Percentiles rank a stretch among this genome's conserved stretches.
Evolutionary conservation across 92 coral and sea anemone genomes (phyloP).

Genomic region (Zoanthus sansibaricus): DNA sequence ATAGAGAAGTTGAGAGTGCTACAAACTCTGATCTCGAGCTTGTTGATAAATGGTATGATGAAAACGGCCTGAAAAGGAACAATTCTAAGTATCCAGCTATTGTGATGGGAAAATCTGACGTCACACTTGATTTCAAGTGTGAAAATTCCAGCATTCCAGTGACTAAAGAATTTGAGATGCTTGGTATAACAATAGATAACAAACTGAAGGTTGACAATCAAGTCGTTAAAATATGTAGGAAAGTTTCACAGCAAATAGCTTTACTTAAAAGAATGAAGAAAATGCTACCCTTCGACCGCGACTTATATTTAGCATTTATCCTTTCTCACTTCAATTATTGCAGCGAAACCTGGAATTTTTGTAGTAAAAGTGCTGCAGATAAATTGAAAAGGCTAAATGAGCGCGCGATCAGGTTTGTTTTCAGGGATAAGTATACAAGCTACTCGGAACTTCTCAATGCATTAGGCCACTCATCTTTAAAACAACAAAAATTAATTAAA

Average conservation of each 20-base stretch:
- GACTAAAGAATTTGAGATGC: slow-evolving; percentile 43
- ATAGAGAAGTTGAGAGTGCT: slow-evolving; percentile 8
- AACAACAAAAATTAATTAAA: slow-evolving; percentile 6
- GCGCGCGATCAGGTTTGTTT: slow-evolving; percentile 38
- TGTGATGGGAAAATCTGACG: slow-evolving; percentile 53
- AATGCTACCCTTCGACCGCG: slow-evolving; percentile 36
- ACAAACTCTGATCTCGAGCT: not conserved
- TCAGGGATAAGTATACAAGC: slow-evolving; percentile 12
- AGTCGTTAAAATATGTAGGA: slow-evolving; percentile 48
- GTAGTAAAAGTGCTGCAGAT: slow-evolving; percentile 51
- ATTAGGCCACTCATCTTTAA: slow-evolving; percentile 9
- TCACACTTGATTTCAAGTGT: slow-evolving; percentile 47
- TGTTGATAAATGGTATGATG: slow-evolving; percentile 3
- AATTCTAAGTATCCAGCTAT: slow-evolving; percentile 63
- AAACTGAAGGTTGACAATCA: slow-evolving; percentile 54
- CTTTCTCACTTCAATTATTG: slow-evolving; percentile 61
- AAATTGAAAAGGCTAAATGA: slow-evolving; percentile 52
- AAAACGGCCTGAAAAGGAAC: slow-evolving; percentile 59
- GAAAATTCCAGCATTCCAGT: slow-evolving; percentile 53
- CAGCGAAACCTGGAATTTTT: slow-evolving; percentile 60
- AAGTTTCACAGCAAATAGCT: slow-evolving; percentile 57
- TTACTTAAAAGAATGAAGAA: slow-evolving; percentile 49
- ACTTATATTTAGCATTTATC: slow-evolving; percentile 30
- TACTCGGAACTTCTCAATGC: not conserved
- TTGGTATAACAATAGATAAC: slow-evolving; percentile 46